Evolutionary conservation across 2,888 invertebrate species (phyloP), one percentile per base, ranked within the genome.

Genomic region (Agonopterix arenella): DNA sequence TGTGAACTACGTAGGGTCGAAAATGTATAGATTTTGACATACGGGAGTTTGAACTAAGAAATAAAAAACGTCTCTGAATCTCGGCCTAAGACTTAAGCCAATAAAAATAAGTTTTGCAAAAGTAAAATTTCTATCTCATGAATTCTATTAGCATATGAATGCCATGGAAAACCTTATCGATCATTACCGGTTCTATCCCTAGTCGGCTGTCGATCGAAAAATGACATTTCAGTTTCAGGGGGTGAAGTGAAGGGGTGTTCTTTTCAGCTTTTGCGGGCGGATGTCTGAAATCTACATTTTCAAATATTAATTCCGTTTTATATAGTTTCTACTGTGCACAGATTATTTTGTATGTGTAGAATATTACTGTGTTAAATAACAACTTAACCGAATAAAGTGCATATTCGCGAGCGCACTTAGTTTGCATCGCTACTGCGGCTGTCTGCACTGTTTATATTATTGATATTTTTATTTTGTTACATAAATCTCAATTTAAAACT

Each of bases 141-240:
- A 28, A 28, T 28, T 5, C 28, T 28, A 28, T 28, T 28, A 28
- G 28, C 28, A 28, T 28, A 28, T 28, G 28, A 7, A 28, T 28
- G 4, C 4, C 7, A 5, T 4, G 4, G 28, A 7, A 28, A 5
- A 28, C 28, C 7, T 5, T 28, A n/a, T 40, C n/a, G 40, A 40
- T 40, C 2, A 40, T n/a, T n/a, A 40, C 40, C 40, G 40, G 40
- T 40, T 40, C 1, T n/a, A 40, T 59, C 70, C 52, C 66, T 70
- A 59, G 37, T 69, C 79, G 80, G 79, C 78, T 81, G 37, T 69
- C 79, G 80, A 80, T 79, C 81, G 81, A 81, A 76, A 80, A 76
- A 69, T 84, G 83, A 84, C 82, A 73, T 82, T 80, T 80, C 70
- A 72, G 69, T 70, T 55, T 63, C 70, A 66, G 73, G 74, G 73